Evolutionary conservation across 2,797 vertebrate genomes (phyloP).

Genomic region (Acanthiza pusilla): DNA sequence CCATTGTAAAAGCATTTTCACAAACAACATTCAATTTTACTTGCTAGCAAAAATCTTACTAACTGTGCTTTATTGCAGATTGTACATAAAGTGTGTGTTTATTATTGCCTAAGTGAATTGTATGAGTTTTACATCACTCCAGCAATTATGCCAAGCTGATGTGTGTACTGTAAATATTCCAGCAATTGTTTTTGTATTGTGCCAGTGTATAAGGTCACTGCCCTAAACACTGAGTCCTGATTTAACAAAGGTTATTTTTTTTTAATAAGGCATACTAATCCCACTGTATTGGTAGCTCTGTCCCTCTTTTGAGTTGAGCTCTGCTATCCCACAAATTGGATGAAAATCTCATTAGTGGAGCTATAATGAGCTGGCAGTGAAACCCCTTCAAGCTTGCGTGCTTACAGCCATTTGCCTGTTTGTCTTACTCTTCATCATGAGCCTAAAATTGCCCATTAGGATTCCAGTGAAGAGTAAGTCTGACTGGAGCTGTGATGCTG

Average conservation of each 20-base stretch:
- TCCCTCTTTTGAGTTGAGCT: constrained; percentile 52
- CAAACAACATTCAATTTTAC: neutral
- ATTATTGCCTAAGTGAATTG: constrained; percentile 7
- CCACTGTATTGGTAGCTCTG: constrained; percentile 48
- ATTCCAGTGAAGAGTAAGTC: constrained; percentile 31
- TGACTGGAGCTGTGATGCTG: neutral
- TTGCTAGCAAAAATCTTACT: neutral
- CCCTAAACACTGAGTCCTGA: constrained; percentile 1
- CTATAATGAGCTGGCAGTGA: constrained; percentile 69
- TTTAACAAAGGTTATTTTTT: constrained; percentile 57
- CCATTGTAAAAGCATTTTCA: neutral
- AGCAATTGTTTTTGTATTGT: constrained; percentile 10
- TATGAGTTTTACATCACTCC: constrained; percentile 2
- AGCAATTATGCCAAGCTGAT: constrained; percentile 26
- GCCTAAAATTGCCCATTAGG: constrained; percentile 67
- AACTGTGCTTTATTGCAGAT: neutral
- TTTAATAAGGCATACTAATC: constrained; percentile 59
- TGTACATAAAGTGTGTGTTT: neutral
- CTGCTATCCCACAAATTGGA: constrained; percentile 65
- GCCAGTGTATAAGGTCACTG: neutral
- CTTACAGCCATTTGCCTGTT: constrained; percentile 62
- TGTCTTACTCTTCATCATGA: constrained; percentile 61
- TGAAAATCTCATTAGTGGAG: constrained; percentile 70
- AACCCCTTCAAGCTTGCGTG: constrained; percentile 58
- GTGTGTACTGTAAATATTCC: constrained; percentile 44